A percentile compares a stretch with the other conserved stretches of the same genome.
phyloP scores from a whole-genome alignment of 2,113 vertebrate genomes.

The Clarias macrocephalus region DNA sequence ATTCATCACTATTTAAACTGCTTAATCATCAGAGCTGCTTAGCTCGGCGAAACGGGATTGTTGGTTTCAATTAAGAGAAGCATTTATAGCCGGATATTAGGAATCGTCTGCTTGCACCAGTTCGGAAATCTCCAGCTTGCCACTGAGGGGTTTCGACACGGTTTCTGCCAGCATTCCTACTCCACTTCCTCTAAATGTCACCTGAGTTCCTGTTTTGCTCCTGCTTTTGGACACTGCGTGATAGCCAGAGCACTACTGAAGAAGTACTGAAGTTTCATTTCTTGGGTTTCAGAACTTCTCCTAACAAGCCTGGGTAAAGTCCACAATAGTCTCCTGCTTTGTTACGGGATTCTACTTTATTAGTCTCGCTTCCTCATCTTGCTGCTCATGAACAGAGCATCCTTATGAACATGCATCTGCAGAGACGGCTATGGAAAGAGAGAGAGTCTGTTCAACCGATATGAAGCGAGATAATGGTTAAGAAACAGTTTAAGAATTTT shows the following conservation, averaged over 20 bases:
- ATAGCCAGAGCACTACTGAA: background rate
- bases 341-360: background rate
- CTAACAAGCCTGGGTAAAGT: too few relatives aligned
- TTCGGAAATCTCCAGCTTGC: background rate
- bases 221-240: background rate
- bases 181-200: conserved; percentile 33
- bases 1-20: conserved; percentile 1
- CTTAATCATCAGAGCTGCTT: background rate
- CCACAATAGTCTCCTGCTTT: background rate
- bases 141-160: background rate
- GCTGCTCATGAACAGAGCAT: background rate
- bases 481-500: background rate
- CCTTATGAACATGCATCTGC: background rate
- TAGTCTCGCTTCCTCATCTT: background rate
- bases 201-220: conserved; percentile 16
- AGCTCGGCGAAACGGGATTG: background rate
- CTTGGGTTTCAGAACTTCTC: background rate
- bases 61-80: background rate
- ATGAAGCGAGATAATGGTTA: background rate
- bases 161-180: background rate
- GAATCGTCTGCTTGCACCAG: background rate
- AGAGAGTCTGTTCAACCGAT: background rate
- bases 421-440: background rate
- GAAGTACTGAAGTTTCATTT: conserved; percentile 7
- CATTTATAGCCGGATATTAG: too few relatives aligned